Conservation (phyloP, 2,888 invertebrate species). For the Anoplius nigerrimus region DNA sequence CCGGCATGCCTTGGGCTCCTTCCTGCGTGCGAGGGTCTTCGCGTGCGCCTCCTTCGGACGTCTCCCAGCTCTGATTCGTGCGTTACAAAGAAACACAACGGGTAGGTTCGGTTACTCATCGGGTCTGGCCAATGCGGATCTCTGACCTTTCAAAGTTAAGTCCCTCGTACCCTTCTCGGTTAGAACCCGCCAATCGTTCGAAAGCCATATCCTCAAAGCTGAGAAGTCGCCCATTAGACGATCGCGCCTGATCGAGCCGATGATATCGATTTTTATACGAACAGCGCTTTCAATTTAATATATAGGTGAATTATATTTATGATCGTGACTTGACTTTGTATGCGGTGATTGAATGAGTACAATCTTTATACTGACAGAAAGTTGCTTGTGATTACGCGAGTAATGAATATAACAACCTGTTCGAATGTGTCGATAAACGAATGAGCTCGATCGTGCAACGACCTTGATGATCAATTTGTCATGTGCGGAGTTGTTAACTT, state of each 20-base stretch:
- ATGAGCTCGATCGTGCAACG: constrained; percentile 27
- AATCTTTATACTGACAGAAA: too few species aligned
- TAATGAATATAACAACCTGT: too few species aligned
- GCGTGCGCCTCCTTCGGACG: constrained; percentile 72
- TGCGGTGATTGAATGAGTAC: too few species aligned
- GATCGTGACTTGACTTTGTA: too few species aligned
- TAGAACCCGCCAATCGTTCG: constrained; percentile 3
- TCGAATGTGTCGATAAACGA: neutral
- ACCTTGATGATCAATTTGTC: constrained; percentile 25
- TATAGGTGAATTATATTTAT: too few species aligned
- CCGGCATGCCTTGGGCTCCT: constrained; percentile 66
- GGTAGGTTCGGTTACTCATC: constrained; percentile 39
- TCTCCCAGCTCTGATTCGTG: constrained; percentile 71
- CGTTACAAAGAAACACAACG: constrained; percentile 53
- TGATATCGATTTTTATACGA: too few species aligned
- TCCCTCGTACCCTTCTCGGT: neutral
- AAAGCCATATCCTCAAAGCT: constrained; percentile 38
- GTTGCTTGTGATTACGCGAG: too few species aligned
- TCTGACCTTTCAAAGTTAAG: too few species aligned
- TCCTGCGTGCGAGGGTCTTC: constrained; percentile 71
- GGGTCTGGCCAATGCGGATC: constrained; percentile 30
- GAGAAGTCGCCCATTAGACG: constrained; percentile 13
- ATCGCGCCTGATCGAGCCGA: constrained; percentile 7
- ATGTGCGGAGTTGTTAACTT: constrained; percentile 4
- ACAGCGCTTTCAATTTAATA: too few species aligned